Evolutionary conservation across 2,888 invertebrate genomes (phyloP), one percentile per base, ranked within the genome.

Genomic region (Tipula confusa): DNA sequence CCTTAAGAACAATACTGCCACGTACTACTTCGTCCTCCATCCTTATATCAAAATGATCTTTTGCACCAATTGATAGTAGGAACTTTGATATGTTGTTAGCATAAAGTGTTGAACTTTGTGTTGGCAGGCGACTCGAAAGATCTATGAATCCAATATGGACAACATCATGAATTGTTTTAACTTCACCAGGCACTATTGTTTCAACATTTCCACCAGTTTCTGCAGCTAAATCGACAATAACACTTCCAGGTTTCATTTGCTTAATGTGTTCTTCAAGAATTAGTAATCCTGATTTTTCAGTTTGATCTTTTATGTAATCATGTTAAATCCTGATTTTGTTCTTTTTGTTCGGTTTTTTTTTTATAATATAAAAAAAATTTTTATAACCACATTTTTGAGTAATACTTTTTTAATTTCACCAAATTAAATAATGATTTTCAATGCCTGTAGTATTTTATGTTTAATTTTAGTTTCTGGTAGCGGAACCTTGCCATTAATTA

Each of bases 61-160:
- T 92, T 84, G 93, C 92, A 15, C 86, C 86, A 29, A 86, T 86
- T 36, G 86, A 86, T 1, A 97, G 90, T 7, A 97, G 90, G 86
- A 97, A 94, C 87, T 97, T 97, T 18, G 96, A 95, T 86, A 97
- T 95, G 88, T 97, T 97, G 89, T 97, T 97, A n/a, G 95, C 95
- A 88, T 96, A 97, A 28, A 97, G 91, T 0, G 95, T 95, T 31
- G 95, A 95, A 83, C 96, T 94, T 89, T 96, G 96, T 0, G 96
- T 95, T 0, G 97, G 96, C 88, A 97, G 92, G 83, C 96, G 92
- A 87, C 95, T 95, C 13, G 97, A 95, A 83, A 97, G 89, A 90
- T 97, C 96, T 0, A 96, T 96, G 85, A 95, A 91, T 15, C 97
- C 97, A 86, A 97, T 91, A 89, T 97, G 97, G 0, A 94, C 93